Base-by-base conservation (phyloP, 2,797 vertebrate genomes). In the Sebastes jordani region DNA sequence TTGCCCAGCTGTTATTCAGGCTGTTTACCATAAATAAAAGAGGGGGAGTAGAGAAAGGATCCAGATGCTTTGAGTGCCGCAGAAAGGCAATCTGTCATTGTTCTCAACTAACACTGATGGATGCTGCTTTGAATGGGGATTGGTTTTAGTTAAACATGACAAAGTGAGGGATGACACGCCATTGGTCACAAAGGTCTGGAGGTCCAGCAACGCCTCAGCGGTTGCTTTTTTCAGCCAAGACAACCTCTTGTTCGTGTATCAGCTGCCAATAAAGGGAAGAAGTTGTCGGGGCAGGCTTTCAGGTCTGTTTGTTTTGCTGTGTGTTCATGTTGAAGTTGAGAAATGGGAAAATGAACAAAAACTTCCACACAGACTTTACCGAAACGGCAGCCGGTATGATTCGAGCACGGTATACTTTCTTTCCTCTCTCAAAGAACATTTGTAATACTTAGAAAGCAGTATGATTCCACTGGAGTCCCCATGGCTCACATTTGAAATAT, bases 71-170 rank as follows among this genome's bases (percentile, higher is more conserved):
- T 93, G 93, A 92, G 92, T 92, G 92, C 87, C 59, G 89, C 90
- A 87, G 92, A 94, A 95, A 96, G 88, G 93, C 94, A 95, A 95
- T 96, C 94, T 96, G 95, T 96, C 95, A 96, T 95, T 96, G 94
- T 94, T 96, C 92, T 91, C 88, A 94, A 91, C 93, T 94, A 96
- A 95, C 94, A 94, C 92, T 98, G 96, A 98, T 97, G 95, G 97
- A 97, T 97, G 96, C 89, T 88, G 92, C 89, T 96, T 94, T 96
- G 95, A 95, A 96, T 95, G 91, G 91, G 88, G 95, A 97, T 96
- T 96, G 96, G 96, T 97, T 97, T 97, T 96, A 96, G 95, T 97
- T 97, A 97, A 98, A 96, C 95, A 97, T 97, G 96, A 97, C 94
- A 96, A 96, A 97, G 95, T 96, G 95, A 96, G 95, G 96, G 95